Evolutionary conservation across 2,113 vertebrate species (phyloP), one percentile per base, ranked within the genome.

Genomic region (Nycticorax nycticorax): DNA sequence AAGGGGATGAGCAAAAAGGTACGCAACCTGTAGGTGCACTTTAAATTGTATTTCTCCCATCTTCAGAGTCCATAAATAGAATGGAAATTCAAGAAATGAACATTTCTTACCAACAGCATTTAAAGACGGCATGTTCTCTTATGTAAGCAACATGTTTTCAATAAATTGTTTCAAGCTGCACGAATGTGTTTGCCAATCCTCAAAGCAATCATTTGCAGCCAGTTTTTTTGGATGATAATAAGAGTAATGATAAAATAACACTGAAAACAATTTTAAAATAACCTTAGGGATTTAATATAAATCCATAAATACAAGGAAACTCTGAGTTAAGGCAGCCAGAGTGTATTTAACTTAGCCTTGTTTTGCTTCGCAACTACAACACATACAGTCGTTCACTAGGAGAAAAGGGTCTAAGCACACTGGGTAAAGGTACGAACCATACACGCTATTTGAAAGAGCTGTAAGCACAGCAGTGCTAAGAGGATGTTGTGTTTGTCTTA

Each of bases 121-220:
- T 89, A 26, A 95, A 93, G 89, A 89, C 89, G 59, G 55, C 77
- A 4, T 96, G 88, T 97, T 97, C 92, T 92, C 66, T 91, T 85
- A 86, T 91, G 82, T 73, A 93, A 95, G 88, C 68, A 93, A 73
- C 64, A 16, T 95, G 88, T 94, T 97, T 97, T 77, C 94, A 91
- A 66, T 90, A 89, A 96, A 97, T 91, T 18, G 85, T 94, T 96
- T 97, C 91, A 97, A 93, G 89, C 91, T 97, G 96, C 91, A 95
- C 57, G 83, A 95, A 95, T 83, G 79, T 81, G 89, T 78, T 91
- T 95, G 89, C 94, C 91, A 96, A 85, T 96, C 78, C 96, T 96
- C 83, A 90, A 69, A 95, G 96, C 87, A 92, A 82, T 90, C 69
- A 76, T 89, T 92, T 97, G 59, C 85, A 91, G 88, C 48, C 86